Evolutionary conservation across 2,888 invertebrate species (phyloP), one percentile per base, ranked within the genome.

Genomic region (Tethea ocularis): DNA sequence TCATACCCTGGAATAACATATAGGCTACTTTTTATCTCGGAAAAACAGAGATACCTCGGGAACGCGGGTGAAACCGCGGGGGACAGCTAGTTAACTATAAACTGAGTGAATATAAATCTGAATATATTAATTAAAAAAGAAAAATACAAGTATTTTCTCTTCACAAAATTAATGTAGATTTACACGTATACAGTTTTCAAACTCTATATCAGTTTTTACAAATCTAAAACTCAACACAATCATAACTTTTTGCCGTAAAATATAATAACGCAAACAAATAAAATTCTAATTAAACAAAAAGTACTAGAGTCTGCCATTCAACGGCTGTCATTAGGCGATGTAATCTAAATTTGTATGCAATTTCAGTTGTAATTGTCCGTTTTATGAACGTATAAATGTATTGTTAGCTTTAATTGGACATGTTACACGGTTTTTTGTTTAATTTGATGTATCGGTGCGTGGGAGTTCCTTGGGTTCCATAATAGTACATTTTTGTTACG

Each of bases 261-360:
- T 33, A 36, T 15, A 38, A n/a, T 38, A 38, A 38, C 7, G 38
- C 38, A 38, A 38, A 38, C 38, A 38, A n/a, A 38, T 38, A n/a
- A 38, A 38, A n/a, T 38, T n/a, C n/a, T 38, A 38, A 38, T 38
- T 38, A 38, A 38, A 38, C 38, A n/a, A 38, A 38, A n/a, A 38
- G 38, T 10, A 38, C 38, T 6, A 38, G 38, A n/a, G n/a, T n/a
- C 38, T 6, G 38, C 1, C 6, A 38, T n/a, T 38, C 38, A n/a
- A 46, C 46, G 20, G 46, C 46, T 46, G 46, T 46, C 46, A 46
- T 46, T 46, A 46, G 7, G 6, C 46, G 20, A 3, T 46, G 46
- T 46, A 46, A 46, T 46, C 20, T 46, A 46, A 46, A 46, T 46
- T 46, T 46, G 46, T 46, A 46, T 46, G 46, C 46, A 46, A 46